Conservation (phyloP, 2,888 invertebrate species). For the Mycalesis mineus region DNA sequence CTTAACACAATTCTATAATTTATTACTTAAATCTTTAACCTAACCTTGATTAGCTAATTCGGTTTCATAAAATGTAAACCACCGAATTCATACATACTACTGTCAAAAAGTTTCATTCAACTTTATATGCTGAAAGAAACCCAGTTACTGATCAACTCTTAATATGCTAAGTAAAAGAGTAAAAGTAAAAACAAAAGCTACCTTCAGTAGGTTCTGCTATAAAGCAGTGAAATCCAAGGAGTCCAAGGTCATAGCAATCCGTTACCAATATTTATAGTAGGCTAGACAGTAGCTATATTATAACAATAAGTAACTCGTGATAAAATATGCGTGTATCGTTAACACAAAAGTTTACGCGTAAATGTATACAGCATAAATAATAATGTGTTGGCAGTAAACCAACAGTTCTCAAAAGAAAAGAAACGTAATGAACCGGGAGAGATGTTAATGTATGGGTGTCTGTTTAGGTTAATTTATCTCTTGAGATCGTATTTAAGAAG, state of each 20-base stretch:
- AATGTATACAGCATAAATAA: constrained; percentile 27
- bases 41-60: no score
- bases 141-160: no score
- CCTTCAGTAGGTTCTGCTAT: no score
- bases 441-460: constrained; percentile 39
- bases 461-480: constrained; percentile 18
- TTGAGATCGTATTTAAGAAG: not conserved
- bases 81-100: no score
- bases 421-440: constrained; percentile 53
- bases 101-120: no score
- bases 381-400: constrained; percentile 49
- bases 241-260: not conserved
- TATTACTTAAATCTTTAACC: no score
- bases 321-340: constrained; percentile 16
- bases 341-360: constrained; percentile 17
- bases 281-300: not conserved
- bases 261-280: not conserved
- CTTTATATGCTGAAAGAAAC: no score
- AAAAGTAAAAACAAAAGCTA: not conserved
- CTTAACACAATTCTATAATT: no score
- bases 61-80: no score
- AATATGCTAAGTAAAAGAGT: no score
- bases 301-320: constrained; percentile 1
- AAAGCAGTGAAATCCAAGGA: not conserved
- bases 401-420: constrained; percentile 50